Evolutionary conservation across 1,140 invertebrate species (phyloP).

Genomic region (Cepaea nemoralis): DNA sequence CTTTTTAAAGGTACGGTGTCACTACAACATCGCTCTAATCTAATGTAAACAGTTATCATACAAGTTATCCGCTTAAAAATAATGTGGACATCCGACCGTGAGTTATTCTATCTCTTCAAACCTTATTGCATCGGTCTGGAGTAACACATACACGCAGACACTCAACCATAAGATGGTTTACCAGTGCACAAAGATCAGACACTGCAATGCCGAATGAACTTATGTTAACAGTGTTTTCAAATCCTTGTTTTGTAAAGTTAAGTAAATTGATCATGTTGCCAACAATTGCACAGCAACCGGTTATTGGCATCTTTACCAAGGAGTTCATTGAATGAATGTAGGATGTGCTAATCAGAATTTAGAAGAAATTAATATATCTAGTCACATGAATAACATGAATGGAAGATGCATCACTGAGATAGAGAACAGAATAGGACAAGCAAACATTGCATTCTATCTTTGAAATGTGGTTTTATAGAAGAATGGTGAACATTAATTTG

Average conservation of each 20-base stretch:
- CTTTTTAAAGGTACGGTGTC: slow-evolving; percentile 13
- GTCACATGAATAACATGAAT: no score
- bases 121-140: background rate
- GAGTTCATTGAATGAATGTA: background rate
- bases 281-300: background rate
- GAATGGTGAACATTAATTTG: no score
- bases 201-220: slow-evolving; percentile 1
- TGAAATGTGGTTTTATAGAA: no score
- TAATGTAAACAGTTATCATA: slow-evolving; percentile 15
- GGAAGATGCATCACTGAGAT: no score
- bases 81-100: slow-evolving; percentile 8
- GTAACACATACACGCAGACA: background rate
- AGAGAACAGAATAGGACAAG: no score
- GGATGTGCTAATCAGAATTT: no score
- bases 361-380: no score
- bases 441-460: no score
- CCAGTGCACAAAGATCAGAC: background rate
- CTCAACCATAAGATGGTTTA: background rate
- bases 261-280: background rate
- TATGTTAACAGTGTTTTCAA: slow-evolving; percentile 4
- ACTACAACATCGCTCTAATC: slow-evolving; percentile 14
- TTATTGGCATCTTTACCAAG: background rate
- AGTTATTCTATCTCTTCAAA: background rate
- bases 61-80: background rate
- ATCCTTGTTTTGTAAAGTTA: background rate